Evolutionary conservation across 2,888 invertebrate genomes (phyloP).

Genomic region (Lapara coniferarum): DNA sequence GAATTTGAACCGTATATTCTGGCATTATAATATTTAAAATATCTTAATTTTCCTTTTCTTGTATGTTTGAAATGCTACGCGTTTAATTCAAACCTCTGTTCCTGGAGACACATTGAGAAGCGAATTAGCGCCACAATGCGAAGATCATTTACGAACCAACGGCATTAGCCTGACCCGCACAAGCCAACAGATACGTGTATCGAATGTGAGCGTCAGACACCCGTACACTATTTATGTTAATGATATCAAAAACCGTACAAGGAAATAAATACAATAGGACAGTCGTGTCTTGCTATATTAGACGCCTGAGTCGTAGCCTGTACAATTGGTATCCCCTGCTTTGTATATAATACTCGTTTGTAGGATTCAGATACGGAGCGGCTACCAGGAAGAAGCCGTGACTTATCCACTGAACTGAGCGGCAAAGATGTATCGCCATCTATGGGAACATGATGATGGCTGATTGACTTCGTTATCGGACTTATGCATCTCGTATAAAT

Average conservation of each 20-base stretch:
- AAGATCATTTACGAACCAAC: slow-evolving; percentile 51
- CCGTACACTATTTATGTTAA: slow-evolving; percentile 75
- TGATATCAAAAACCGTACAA: slow-evolving; percentile 78
- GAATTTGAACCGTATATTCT: too few relatives aligned
- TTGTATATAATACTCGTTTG: slow-evolving; percentile 80
- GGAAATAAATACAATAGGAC: slow-evolving; percentile 81
- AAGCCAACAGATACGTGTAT: slow-evolving; percentile 63
- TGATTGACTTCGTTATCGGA: slow-evolving; percentile 69
- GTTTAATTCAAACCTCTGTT: slow-evolving; percentile 41
- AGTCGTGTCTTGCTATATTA: slow-evolving; percentile 77
- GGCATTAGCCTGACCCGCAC: slow-evolving; percentile 55
- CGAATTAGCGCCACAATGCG: slow-evolving; percentile 56
- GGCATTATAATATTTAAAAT: too few relatives aligned
- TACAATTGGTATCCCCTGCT: slow-evolving; percentile 75
- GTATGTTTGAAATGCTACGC: neutral
- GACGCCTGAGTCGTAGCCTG: slow-evolving; percentile 69
- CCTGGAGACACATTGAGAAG: slow-evolving; percentile 41
- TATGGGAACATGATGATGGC: slow-evolving; percentile 63
- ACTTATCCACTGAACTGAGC: slow-evolving; percentile 67
- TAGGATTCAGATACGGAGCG: slow-evolving; percentile 72
- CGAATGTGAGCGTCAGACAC: slow-evolving; percentile 72
- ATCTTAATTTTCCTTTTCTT: too few relatives aligned
- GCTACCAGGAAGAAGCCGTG: slow-evolving; percentile 72
- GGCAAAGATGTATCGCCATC: slow-evolving; percentile 68
- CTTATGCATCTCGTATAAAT: slow-evolving; percentile 52